Evolutionary conservation across 2,888 invertebrate genomes (phyloP), one percentile per base, ranked within the genome.

Genomic region (Apodemia zela): DNA sequence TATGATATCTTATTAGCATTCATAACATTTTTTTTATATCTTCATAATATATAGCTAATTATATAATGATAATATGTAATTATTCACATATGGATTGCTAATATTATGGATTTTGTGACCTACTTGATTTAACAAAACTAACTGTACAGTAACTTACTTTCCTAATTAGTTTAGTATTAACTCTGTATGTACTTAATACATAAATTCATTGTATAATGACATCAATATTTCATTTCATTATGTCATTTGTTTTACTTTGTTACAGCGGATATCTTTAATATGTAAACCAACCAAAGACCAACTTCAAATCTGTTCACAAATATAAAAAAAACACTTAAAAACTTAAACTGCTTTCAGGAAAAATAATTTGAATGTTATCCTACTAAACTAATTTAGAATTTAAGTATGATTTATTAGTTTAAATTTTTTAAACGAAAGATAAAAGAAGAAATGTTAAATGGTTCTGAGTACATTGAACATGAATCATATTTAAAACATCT

Each of bases 161-260:
- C 25, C 29, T 57, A 57, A 57, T 57, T 29, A 57, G 29, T 51
- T 18, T 21, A 51, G 21, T 21, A 13, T 51, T 57, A 57, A 57
- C 57, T 29, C 3, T 15, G 29, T 25, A n/a, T 57, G 57, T 57
- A 57, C 25, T 25, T 15, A 25, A 25, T 54, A 25, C 54, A 54
- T 54, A 54, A 54, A 25, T 54, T 54, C 25, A 54, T 6, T 54
- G 54, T 54, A 54, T 54, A 15, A 54, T 25, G 18, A 54, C 21
- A 54, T 54, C 21, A 54, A 54, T n/a, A 42, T 42, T 42, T 42
- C 25, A 54, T 54, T 54, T 25, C 15, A 25, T 54, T 54, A 15
- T 54, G 54, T 25, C 13, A 25, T 54, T 15, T 42, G 13, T 54
- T 54, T 54, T 15, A 18, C 18, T 38, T 18, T 60, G 38, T 54